These are phyloP conservation scores for Gryllus longicercus DNA, from an alignment of 2,888 invertebrate genomes.

Conservation along the genomic window DNA sequence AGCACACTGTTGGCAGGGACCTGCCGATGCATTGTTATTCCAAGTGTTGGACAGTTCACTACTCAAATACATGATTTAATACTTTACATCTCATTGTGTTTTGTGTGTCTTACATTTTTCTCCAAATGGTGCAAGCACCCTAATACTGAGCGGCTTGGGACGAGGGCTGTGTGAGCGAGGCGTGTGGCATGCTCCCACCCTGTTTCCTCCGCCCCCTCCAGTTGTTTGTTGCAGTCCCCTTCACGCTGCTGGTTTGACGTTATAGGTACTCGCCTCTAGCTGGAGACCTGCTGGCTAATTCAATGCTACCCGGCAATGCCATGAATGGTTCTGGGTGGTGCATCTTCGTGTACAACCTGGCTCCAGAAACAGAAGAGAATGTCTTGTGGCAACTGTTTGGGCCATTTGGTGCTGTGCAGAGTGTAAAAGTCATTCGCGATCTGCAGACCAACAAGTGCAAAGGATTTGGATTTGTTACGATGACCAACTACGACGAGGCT, in stretches of 20 bases:
- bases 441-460: conserved; percentile 95
- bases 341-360: conserved; percentile 89
- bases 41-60: neutral
- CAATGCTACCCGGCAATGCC: conserved; percentile 79
- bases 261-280: conserved; percentile 76
- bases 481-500: conserved; percentile 98
- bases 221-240: conserved; percentile 25
- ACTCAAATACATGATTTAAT: neutral
- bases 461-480: conserved; percentile 97
- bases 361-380: conserved; percentile 88
- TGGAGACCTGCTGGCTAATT: conserved; percentile 73
- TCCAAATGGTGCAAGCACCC: conserved; percentile 25
- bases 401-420: conserved; percentile 95
- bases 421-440: conserved; percentile 94
- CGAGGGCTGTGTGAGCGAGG: conserved; percentile 19
- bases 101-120: neutral
- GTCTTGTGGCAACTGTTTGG: conserved; percentile 93
- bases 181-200: conserved; percentile 19
- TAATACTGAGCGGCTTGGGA: conserved; percentile 2
- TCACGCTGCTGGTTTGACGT: conserved; percentile 37
- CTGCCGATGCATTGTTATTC: conserved; percentile 17
- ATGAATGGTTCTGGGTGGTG: conserved; percentile 88
- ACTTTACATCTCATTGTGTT: neutral
- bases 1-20: conserved; percentile 24
- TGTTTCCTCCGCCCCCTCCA: conserved; percentile 20